Conservation (phyloP, 2,888 invertebrate species). For the Plagodis dolabraria region DNA sequence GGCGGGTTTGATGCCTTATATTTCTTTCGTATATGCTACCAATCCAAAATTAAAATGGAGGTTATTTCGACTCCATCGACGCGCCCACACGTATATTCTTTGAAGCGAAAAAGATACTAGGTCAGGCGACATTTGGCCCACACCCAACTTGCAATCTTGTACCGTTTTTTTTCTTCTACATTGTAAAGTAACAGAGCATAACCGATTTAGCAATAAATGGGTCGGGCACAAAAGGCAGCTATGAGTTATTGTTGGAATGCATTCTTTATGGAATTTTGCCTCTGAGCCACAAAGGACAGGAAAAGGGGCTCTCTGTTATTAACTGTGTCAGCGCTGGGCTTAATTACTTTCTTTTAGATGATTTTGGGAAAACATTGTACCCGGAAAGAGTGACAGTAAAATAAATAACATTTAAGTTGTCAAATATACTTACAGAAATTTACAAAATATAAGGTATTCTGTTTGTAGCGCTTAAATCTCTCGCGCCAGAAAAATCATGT, state of each 20-base stretch:
- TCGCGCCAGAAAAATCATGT: too few relatives aligned
- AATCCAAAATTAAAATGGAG: not conserved
- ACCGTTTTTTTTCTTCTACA: slow-evolving; percentile 55
- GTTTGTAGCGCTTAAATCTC: too few relatives aligned
- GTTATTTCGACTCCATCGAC: slow-evolving; percentile 1
- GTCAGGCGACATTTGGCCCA: slow-evolving; percentile 66
- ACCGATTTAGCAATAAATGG: slow-evolving; percentile 64
- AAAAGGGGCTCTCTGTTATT: slow-evolving; percentile 21
- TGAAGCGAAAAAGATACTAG: slow-evolving; percentile 66
- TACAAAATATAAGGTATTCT: too few relatives aligned
- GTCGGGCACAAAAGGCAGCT: slow-evolving; percentile 34
- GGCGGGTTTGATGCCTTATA: too few relatives aligned
- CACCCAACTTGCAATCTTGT: slow-evolving; percentile 69
- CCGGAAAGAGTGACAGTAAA: slow-evolving; percentile 3
- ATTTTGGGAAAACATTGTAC: slow-evolving; percentile 2
- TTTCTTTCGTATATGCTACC: not conserved
- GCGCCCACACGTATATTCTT: slow-evolving; percentile 21
- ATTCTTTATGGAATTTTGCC: slow-evolving; percentile 25
- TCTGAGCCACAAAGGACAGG: slow-evolving; percentile 17
- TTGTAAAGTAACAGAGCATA: slow-evolving; percentile 66
- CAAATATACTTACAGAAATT: too few relatives aligned
- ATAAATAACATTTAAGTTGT: not conserved
- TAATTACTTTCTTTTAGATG: slow-evolving; percentile 24
- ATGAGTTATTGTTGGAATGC: slow-evolving; percentile 21
- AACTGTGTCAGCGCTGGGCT: slow-evolving; percentile 21